Percentiles rank a stretch among this genome's conserved stretches.
These are phyloP conservation scores for Spodoptera exigua DNA, from an alignment of 2,888 invertebrate genomes.

Conservation along the genomic window DNA sequence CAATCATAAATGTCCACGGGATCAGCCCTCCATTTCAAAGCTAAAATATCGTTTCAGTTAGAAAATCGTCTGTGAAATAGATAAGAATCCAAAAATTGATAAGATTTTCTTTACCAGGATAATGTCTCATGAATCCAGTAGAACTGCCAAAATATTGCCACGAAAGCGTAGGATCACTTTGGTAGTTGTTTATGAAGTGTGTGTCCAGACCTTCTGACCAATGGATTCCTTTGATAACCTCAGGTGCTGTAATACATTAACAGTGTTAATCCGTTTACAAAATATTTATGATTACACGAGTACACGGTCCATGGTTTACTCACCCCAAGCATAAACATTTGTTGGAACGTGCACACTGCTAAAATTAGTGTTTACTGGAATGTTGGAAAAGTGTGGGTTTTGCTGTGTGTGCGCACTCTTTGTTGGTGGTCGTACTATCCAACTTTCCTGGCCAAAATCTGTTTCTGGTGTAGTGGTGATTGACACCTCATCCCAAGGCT, in stretches of 20 bases:
- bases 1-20: conserved; percentile 98
- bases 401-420: conserved; percentile 91
- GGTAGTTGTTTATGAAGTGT: conserved; percentile 96
- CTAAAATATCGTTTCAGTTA: conserved; percentile 70
- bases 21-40: conserved; percentile 94
- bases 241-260: conserved; percentile 89
- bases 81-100: too few relatives aligned
- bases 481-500: conserved; percentile 86
- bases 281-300: conserved; percentile 31
- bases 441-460: conserved; percentile 84
- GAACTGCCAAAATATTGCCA: conserved; percentile 99
- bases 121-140: conserved; percentile 98
- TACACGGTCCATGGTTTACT: conserved; percentile 53
- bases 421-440: conserved; percentile 88
- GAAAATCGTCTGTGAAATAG: background rate
- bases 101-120: conserved; percentile 91
- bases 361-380: conserved; percentile 93
- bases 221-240: conserved; percentile 96
- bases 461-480: conserved; percentile 88
- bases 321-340: conserved; percentile 97
- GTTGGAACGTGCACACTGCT: conserved; percentile 98
- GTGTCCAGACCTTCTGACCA: conserved; percentile 98
- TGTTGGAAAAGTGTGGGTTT: conserved; percentile 94
- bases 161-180: conserved; percentile 95
- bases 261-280: conserved; percentile 21